Evolutionary conservation across 53 echinoderm and acorn worm genomes (phyloP).

Genomic region (Astropecten irregularis): DNA sequence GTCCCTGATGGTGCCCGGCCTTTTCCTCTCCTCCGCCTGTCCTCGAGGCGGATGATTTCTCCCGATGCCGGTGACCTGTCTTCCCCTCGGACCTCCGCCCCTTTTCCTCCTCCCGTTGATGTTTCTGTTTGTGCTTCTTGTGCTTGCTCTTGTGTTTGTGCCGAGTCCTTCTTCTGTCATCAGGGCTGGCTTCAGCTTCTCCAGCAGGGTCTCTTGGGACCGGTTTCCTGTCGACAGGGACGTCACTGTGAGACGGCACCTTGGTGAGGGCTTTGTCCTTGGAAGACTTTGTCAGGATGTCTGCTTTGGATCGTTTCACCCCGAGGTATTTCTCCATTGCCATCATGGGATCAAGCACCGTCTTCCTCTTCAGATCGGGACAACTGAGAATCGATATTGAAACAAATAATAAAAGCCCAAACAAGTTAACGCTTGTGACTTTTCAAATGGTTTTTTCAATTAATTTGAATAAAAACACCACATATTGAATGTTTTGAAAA

Average conservation of each 20-base stretch:
- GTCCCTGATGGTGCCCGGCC: background rate
- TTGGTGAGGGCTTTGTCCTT: background rate
- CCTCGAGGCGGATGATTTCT: background rate
- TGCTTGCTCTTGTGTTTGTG: slow-evolving; percentile 24
- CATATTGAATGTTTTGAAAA: too few relatives aligned
- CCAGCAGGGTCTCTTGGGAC: background rate
- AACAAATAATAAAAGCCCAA: background rate
- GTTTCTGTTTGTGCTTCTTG: slow-evolving; percentile 71
- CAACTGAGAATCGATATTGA: slow-evolving; percentile 47
- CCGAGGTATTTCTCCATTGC: slow-evolving; percentile 83
- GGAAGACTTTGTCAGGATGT: background rate
- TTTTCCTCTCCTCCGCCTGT: background rate
- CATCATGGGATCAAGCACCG: slow-evolving; percentile 78
- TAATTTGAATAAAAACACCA: too few relatives aligned
- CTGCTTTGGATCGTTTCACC: slow-evolving; percentile 49
- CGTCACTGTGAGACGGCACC: background rate
- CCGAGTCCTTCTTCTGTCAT: slow-evolving; percentile 1
- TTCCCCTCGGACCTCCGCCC: background rate
- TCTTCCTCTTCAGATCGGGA: slow-evolving; percentile 77
- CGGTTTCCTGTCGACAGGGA: background rate
- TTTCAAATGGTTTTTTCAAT: background rate
- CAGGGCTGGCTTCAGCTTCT: background rate
- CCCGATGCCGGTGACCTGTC: background rate
- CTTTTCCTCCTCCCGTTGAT: slow-evolving; percentile 42
- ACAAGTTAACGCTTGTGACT: background rate